Percentiles rank a stretch among this genome's conserved stretches.
phyloP scores from a whole-genome alignment of 1,140 invertebrate genomes.

The Panulirus ornatus region DNA sequence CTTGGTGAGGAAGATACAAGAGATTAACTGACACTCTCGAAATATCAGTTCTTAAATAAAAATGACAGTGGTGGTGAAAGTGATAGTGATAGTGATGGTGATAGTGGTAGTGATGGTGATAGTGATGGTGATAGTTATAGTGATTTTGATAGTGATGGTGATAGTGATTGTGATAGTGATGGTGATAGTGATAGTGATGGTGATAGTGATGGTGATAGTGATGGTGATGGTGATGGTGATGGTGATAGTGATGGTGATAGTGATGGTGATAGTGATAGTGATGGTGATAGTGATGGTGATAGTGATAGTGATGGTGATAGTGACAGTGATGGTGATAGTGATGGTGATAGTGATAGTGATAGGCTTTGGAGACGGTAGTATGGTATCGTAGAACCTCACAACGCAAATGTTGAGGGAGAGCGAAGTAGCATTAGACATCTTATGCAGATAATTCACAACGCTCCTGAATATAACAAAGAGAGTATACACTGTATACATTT shows the following conservation, averaged over 20 bases:
- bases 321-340: neutral
- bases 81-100: constrained; percentile 20
- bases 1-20: too few species aligned
- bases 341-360: neutral
- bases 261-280: neutral
- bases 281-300: neutral
- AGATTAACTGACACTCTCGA: too few species aligned
- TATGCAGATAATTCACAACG: too few species aligned
- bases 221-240: constrained; percentile 8
- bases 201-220: constrained; percentile 14
- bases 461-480: too few species aligned
- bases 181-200: neutral
- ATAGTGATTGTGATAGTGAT: neutral
- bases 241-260: neutral
- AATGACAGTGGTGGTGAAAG: too few species aligned
- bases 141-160: neutral
- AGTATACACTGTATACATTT: too few species aligned
- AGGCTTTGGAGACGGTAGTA: neutral
- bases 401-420: too few species aligned
- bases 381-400: too few species aligned
- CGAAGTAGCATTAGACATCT: too few species aligned
- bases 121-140: neutral
- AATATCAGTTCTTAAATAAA: too few species aligned
- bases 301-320: neutral
- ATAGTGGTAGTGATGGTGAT: constrained; percentile 11